Conservation (phyloP, 2,113 vertebrate species). For the Struthio camelus region DNA sequence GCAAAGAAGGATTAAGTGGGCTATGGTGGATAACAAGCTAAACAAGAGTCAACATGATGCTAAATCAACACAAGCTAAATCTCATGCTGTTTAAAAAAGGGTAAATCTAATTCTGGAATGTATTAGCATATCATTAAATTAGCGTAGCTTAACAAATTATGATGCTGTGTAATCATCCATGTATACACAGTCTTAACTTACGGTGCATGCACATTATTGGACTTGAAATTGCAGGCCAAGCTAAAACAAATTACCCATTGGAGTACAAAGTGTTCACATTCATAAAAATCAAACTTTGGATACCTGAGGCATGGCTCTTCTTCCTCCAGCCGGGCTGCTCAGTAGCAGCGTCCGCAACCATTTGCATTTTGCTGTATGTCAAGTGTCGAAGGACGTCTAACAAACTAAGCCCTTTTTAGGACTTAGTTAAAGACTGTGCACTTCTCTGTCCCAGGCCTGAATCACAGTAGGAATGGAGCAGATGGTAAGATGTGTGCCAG, state of each 20-base stretch:
- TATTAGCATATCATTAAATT: constrained; percentile 52
- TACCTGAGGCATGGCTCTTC: not conserved
- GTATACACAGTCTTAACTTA: constrained; percentile 6
- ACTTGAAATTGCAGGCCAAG: not conserved
- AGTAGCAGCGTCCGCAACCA: not conserved
- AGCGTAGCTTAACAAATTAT: constrained; percentile 41
- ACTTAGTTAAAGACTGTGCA: not conserved
- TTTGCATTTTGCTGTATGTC: not conserved
- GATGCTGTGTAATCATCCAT: not conserved
- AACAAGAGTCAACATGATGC: not conserved
- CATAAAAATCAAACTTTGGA: not conserved
- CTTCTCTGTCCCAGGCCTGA: not conserved
- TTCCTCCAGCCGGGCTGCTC: not conserved
- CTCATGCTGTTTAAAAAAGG: not conserved
- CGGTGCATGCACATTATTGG: not conserved
- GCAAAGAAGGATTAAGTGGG: not conserved
- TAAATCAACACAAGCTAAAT: not conserved
- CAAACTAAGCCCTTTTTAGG: not conserved
- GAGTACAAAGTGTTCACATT: not conserved
- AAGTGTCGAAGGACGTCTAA: not conserved
- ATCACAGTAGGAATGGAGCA: not conserved
- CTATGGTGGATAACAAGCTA: not conserved
- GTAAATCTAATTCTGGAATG: not conserved
- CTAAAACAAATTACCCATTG: constrained; percentile 11
- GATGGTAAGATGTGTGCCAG: not conserved